Base-by-base conservation (phyloP, 2,888 invertebrate genomes). In the Pristionchus maxplancki region DNA sequence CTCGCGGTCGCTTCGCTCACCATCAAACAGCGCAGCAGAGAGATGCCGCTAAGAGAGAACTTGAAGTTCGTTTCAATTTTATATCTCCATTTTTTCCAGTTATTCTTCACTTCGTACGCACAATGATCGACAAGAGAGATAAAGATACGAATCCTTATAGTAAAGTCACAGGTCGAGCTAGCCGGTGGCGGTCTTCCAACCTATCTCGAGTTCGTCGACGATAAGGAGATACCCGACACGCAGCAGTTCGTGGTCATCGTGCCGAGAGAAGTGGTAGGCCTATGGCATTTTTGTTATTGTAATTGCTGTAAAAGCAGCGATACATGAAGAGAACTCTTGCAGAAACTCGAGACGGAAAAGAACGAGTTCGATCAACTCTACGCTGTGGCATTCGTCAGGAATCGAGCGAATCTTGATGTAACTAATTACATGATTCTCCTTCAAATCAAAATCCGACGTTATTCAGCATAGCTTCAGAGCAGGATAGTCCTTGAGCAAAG, bases 291-390 rank as follows among this genome's bases (percentile, higher is more conserved):
- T n/a, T n/a, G n/a, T n/a, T n/a, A n/a, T n/a, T n/a, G n/a, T n/a
- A n/a, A n/a, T n/a, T n/a, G n/a, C n/a, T n/a, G 31, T 15, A 44
- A 11, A 40, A 44, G 50, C 8, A 71, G 31, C 4, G 71, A 40
- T 4, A 48, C 17, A 8, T 28, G 6, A n/a, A n/a, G n/a, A n/a
- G n/a, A n/a, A n/a, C n/a, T n/a, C 44, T 58, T 87, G 13, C 50
- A 71, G 87, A 74, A n/a, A 74, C 50, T 85, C 0, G 87, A 87
- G 34, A 50, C 87, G 74, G 87, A 87, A 40, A 71, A 74, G 53
- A 87, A 87, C 50, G 87, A 87, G 24, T 87, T 87, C 74, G 87
- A 87, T 37, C 87, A 87, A 50, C 74, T 87, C 20, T 87, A 87
- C 50, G 74, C 87, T 8, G 28, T 87, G 0, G 87, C 71, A 4